Conservation (phyloP, 2,888 invertebrate genomes). For the Laspeyria flexula region DNA sequence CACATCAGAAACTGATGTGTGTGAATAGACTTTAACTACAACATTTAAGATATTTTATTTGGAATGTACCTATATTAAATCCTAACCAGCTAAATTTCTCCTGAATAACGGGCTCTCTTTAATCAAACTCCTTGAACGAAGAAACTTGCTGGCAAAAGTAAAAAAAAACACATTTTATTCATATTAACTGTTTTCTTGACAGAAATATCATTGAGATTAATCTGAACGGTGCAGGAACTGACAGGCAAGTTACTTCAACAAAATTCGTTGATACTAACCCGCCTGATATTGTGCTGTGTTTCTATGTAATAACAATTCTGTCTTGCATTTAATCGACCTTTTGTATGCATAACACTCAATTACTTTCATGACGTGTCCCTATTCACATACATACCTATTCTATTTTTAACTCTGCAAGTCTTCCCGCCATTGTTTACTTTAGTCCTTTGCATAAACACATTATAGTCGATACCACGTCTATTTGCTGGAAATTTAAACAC, state of each 20-base stretch:
- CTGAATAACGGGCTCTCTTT: not conserved
- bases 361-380: conserved; percentile 13
- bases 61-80: too few species aligned
- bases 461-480: too few species aligned
- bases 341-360: conserved; percentile 9
- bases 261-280: conserved; percentile 13
- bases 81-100: conserved; percentile 14
- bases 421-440: conserved; percentile 16
- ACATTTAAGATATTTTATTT: too few species aligned
- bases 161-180: not conserved
- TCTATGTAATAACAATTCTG: conserved; percentile 2
- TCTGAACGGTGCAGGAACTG: conserved; percentile 58
- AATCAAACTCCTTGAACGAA: not conserved
- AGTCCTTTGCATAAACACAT: conserved; percentile 8
- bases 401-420: conserved; percentile 15
- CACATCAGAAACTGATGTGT: too few species aligned
- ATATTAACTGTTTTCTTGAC: conserved; percentile 52
- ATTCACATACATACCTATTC: conserved; percentile 3
- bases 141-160: not conserved
- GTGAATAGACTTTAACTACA: too few species aligned
- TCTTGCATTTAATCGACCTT: not conserved
- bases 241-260: conserved; percentile 68
- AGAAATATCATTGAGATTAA: conserved; percentile 79
- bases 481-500: too few species aligned
- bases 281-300: not conserved